A percentile compares a stretch with the other conserved stretches of the same genome.
phyloP scores from a whole-genome alignment of 2,888 invertebrate species.

The Orthosia gothica region DNA sequence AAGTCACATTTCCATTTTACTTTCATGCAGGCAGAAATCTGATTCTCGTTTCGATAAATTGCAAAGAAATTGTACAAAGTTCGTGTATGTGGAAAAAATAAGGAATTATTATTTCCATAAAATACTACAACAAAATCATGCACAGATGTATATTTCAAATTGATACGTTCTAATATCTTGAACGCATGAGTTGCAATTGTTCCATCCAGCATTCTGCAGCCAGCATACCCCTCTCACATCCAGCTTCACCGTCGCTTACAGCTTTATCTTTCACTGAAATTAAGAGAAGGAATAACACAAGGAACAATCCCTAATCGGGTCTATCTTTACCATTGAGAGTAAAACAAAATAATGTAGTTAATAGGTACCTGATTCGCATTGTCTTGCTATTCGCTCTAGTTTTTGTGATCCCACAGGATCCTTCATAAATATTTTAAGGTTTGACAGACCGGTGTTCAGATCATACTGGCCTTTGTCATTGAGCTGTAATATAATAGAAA shows the following conservation, averaged over 20 bases:
- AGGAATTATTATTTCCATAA: too few species aligned
- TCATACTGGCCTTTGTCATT: conserved; percentile 22
- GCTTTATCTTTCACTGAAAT: conserved; percentile 21
- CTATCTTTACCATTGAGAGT: neutral
- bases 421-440: neutral
- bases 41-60: too few species aligned
- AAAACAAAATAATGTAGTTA: neutral
- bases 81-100: too few species aligned
- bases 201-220: conserved; percentile 11
- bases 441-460: neutral
- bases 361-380: conserved; percentile 34
- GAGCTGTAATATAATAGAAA: conserved; percentile 4
- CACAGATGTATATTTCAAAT: neutral
- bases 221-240: conserved; percentile 21
- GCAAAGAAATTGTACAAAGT: too few species aligned
- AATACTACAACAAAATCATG: neutral
- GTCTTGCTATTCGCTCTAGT: neutral
- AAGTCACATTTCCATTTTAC: too few species aligned
- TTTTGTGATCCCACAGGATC: neutral
- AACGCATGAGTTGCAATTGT: neutral
- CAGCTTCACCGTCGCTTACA: conserved; percentile 21
- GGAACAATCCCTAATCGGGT: too few species aligned
- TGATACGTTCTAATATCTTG: neutral
- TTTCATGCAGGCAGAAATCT: too few species aligned
- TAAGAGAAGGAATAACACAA: too few species aligned